Evolutionary conservation across 2,113 vertebrate genomes (phyloP), one percentile per base, ranked within the genome.

Genomic region (Sebastes schlegelii): DNA sequence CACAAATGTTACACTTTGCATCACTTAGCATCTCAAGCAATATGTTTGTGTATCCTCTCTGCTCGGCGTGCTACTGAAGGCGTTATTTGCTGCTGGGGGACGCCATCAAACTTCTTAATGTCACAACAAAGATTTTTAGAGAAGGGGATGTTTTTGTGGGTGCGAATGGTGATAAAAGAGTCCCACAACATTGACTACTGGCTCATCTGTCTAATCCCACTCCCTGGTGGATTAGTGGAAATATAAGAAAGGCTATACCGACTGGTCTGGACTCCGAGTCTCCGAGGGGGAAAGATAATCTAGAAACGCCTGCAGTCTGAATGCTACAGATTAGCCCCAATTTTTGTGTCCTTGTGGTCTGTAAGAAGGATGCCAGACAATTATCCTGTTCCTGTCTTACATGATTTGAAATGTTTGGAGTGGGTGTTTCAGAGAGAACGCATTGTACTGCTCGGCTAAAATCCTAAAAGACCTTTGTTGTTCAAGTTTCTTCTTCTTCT

Each of bases 151-250:
- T 54, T 80, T 83, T 60, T 65, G 11, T 77, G 34, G 58, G 70
- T 70, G 6, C 40, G 26, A 82, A 68, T 43, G 48, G 8, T 82
- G 68, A 86, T 86, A 21, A 68, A 70, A 70, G 55, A 78, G 55
- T 62, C 75, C 70, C 49, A 70, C 75, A 84, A 43, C 86, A 77
- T 79, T 78, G 78, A 89, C 84, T 80, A 89, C 80, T 68, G 83
- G 78, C 45, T 89, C 85, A 81, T 92, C 78, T 85, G 88, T 88
- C 76, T 90, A 90, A 91, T 91, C 88, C 83, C 72, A 77, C 83
- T 86, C 82, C 61, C 83, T 80, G 55, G 58, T 87, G 86, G 92
- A 94, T 93, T 92, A 91, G 77, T 74, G 64, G 77, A 84, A 85
- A 91, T 81, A 77, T 71, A 87, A 92, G 86, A 89, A 85, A 89